Percentiles rank a stretch among this genome's conserved stretches.
Conservation (phyloP, 2,797 vertebrate species). For the Zonotrichia albicollis region DNA sequence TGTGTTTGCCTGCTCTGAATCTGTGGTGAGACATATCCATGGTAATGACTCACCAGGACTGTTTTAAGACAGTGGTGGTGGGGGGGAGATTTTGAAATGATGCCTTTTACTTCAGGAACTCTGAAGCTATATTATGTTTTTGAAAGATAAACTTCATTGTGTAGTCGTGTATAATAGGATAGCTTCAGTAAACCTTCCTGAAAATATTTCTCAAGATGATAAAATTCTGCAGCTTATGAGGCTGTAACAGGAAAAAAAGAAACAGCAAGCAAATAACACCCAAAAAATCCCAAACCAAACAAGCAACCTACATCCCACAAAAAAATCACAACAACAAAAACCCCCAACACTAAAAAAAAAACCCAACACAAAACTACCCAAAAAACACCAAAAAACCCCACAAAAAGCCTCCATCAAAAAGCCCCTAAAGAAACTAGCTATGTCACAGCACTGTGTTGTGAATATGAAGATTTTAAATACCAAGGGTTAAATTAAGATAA, state of each 20-base stretch:
- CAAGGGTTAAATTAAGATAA: not conserved
- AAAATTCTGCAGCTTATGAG: not conserved
- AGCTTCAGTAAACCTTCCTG: not conserved
- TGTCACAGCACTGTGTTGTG: not conserved
- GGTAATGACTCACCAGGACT: not conserved
- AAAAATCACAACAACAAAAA: not conserved
- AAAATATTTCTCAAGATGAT: not conserved
- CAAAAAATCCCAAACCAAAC: rapidly evolving
- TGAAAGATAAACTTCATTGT: not conserved
- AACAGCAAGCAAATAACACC: not conserved
- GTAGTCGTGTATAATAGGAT: not conserved
- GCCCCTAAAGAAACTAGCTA: not conserved
- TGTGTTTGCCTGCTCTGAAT: not conserved
- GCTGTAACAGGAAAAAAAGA: not conserved
- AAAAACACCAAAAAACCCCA: not conserved
- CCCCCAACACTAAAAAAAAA: not conserved
- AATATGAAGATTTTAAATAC: not conserved
- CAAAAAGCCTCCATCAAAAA: not conserved
- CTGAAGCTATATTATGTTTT: not conserved
- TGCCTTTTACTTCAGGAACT: not conserved
- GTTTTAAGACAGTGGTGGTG: not conserved
- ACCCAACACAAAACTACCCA: too few species aligned
- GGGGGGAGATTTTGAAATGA: not conserved
- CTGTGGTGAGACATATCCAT: not conserved
- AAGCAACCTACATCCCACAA: rapidly evolving